Percentiles rank a stretch among this genome's conserved stretches.
These are phyloP conservation scores for Ictalurus furcatus DNA, from an alignment of 2,113 vertebrate genomes.

Conservation along the genomic window DNA sequence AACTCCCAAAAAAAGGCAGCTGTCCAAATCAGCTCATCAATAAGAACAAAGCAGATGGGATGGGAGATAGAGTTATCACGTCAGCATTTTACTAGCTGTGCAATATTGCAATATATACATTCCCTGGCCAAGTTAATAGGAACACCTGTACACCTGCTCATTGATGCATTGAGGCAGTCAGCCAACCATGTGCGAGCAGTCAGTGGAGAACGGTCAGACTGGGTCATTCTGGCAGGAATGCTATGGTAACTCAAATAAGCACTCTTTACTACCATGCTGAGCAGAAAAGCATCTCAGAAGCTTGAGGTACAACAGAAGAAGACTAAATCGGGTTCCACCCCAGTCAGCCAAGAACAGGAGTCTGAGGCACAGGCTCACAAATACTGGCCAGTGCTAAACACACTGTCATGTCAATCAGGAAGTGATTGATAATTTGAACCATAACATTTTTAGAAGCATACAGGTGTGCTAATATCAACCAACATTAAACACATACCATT, in stretches of 20 bases:
- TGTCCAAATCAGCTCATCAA: constrained; percentile 45
- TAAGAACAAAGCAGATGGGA: constrained; percentile 37
- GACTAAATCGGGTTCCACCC: not conserved
- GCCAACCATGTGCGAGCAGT: not conserved
- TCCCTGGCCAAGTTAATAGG: not conserved
- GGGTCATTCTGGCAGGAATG: not conserved
- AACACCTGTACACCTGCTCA: not conserved
- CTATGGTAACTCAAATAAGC: not conserved
- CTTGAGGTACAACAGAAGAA: not conserved
- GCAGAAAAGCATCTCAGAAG: not conserved
- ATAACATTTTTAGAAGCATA: not conserved
- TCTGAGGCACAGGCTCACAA: not conserved
- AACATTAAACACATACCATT: not conserved
- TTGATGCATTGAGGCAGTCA: not conserved
- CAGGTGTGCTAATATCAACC: no score
- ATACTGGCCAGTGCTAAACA: not conserved
- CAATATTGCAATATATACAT: not conserved
- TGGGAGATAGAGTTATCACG: not conserved
- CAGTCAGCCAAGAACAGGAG: not conserved
- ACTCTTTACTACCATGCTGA: not conserved
- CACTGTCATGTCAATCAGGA: not conserved
- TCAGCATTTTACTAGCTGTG: constrained; percentile 8
- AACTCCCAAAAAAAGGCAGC: constrained; percentile 31
- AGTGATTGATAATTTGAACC: not conserved
- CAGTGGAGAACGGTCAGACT: not conserved